Conservation (phyloP, 2,113 vertebrate species). For the Albula goreensis region DNA sequence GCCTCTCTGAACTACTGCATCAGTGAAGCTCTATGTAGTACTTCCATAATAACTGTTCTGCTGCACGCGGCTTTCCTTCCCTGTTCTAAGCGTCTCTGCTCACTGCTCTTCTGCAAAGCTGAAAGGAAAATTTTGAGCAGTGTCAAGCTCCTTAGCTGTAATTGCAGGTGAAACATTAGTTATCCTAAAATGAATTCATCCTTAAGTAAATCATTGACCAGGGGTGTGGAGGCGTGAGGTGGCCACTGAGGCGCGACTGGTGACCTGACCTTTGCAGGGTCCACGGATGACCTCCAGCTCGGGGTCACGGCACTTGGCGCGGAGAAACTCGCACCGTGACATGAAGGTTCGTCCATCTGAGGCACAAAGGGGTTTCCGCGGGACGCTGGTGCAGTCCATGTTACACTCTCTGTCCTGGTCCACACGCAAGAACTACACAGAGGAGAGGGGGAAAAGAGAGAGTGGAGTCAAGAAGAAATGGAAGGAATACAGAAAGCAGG, state of each 20-base stretch:
- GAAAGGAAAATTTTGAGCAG: neutral
- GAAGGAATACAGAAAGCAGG: neutral
- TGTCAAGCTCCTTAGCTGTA: conserved; percentile 42
- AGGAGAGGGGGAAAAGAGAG: conserved; percentile 22
- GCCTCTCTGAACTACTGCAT: neutral
- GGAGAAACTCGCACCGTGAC: conserved; percentile 92
- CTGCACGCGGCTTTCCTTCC: no score
- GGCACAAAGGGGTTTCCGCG: conserved; percentile 88
- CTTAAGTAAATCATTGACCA: conserved; percentile 51
- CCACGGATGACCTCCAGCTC: conserved; percentile 90
- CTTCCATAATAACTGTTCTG: no score
- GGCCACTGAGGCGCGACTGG: conserved; percentile 56
- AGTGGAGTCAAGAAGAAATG: neutral
- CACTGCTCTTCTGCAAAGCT: neutral
- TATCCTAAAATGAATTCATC: conserved; percentile 64
- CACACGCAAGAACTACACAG: conserved; percentile 85
- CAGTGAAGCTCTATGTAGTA: neutral
- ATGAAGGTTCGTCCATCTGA: conserved; percentile 93
- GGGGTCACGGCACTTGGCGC: conserved; percentile 95
- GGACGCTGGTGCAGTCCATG: conserved; percentile 79
- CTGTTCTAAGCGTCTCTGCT: neutral
- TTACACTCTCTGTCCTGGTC: conserved; percentile 95
- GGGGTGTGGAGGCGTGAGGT: conserved; percentile 4
- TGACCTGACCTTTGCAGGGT: conserved; percentile 89
- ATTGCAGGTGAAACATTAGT: conserved; percentile 51